Conservation (phyloP, 2,797 vertebrate genomes). For the Micrastur ruficollis region DNA sequence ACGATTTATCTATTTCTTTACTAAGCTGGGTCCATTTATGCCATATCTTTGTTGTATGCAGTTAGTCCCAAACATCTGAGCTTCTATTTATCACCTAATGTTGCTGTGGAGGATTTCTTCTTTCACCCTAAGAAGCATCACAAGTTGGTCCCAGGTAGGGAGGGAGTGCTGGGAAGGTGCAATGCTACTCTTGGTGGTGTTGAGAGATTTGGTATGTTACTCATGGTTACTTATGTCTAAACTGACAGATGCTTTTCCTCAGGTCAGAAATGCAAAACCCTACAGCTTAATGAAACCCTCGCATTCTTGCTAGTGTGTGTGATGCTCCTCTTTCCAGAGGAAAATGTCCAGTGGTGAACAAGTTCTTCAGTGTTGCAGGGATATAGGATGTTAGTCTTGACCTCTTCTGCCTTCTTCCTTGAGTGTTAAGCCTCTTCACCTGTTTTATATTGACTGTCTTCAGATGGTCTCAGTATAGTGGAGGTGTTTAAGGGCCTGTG, state of each 20-base stretch:
- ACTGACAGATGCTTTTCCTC: background rate
- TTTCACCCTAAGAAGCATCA: background rate
- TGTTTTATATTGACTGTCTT: background rate
- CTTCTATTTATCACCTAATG: background rate
- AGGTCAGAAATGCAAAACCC: background rate
- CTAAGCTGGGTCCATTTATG: background rate
- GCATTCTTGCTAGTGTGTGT: background rate
- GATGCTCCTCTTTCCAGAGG: background rate
- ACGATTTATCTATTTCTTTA: background rate
- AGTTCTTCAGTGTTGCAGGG: background rate
- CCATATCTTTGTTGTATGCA: background rate
- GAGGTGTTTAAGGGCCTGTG: background rate
- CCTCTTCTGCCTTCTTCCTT: background rate
- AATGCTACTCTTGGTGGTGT: background rate
- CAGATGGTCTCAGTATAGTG: background rate
- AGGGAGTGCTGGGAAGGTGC: background rate
- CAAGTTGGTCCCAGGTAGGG: background rate
- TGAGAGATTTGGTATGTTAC: background rate
- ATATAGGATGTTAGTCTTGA: background rate
- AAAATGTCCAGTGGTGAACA: background rate
- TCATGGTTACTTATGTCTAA: background rate
- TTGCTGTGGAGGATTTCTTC: background rate
- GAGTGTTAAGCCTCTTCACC: background rate
- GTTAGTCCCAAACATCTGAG: background rate
- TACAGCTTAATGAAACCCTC: background rate